Base-by-base conservation (phyloP, 2,113 vertebrate species). In the Noturus placidus region DNA sequence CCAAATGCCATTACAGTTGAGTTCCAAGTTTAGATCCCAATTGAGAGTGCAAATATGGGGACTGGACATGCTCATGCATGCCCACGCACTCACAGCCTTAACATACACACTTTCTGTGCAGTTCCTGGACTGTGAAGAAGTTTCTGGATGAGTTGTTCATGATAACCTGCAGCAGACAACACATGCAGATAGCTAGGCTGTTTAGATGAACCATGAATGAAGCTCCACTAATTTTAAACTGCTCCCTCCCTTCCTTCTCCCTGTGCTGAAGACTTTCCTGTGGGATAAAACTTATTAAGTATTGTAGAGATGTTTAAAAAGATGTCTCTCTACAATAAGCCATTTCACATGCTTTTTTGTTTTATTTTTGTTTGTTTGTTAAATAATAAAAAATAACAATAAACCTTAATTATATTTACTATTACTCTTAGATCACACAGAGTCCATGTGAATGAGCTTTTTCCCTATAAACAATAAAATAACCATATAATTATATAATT, bases 81-180 rank as follows among this genome's bases (percentile, higher is more conserved):
- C n/a, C 46, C 79, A 76, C 67, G 70, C 35, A 57, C 82, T 59
- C 52, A 78, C 30, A 72, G 22, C 59, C n/a, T 20, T 65, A 20
- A 77, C 3, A 52, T 20, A 59, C 8, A 17, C 69, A 19, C 76
- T 33, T 38, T 67, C 59, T 33, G 17, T 84, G 74, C 74, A 87
- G 82, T 63, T 67, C 61, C 0, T 46, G 20, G 20, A 42, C 70
- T 72, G 54, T 86, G 69, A 50, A 86, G 33, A 17, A 67, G 42
- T 65, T 84, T 57, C n/a, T n/a, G n/a, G n/a, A n/a, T n/a, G n/a
- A n/a, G n/a, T 27, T 52, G 46, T 77, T 17, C 63, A 67, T 82
- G 86, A 85, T 87, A 87, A 87, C 83, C 89, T 76, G 46, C 86
- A 79, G 61, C 46, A 85, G 27, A 80, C 22, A 84, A 83, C 46